Conservation (phyloP, 1,140 invertebrate genomes). For the Lineus longissimus region DNA sequence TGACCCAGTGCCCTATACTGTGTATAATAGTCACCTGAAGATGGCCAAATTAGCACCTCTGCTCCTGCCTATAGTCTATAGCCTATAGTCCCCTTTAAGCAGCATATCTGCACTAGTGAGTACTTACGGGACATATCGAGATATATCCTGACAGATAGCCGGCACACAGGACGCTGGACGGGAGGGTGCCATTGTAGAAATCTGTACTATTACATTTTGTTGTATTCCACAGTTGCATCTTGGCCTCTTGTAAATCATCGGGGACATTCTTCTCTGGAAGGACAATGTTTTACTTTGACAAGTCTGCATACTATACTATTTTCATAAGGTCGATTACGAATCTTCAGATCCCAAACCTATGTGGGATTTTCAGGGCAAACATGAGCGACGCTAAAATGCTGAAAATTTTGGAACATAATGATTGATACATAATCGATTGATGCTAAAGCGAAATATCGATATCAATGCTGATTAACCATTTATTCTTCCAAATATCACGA, state of each 20-base stretch:
- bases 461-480: no score
- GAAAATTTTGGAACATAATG: no score
- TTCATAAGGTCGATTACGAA: neutral
- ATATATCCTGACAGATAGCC: constrained; percentile 39
- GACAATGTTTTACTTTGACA: neutral
- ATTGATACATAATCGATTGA: neutral
- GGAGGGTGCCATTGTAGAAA: constrained; percentile 30
- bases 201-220: constrained; percentile 35
- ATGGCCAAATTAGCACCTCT: no score
- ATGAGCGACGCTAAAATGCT: no score
- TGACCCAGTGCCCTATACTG: no score
- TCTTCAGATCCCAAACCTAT: neutral
- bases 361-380: neutral
- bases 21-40: no score
- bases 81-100: no score
- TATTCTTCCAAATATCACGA: no score
- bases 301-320: neutral
- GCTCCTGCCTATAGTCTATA: no score
- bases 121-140: constrained; percentile 63
- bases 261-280: constrained; percentile 12
- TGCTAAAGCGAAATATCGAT: neutral
- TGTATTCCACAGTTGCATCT: constrained; percentile 37
- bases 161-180: constrained; percentile 36
- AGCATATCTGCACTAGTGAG: constrained; percentile 17
- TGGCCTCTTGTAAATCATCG: constrained; percentile 28